phyloP scores from a whole-genome alignment of 2,113 vertebrate genomes.

The Myotis lucifugus region DNA sequence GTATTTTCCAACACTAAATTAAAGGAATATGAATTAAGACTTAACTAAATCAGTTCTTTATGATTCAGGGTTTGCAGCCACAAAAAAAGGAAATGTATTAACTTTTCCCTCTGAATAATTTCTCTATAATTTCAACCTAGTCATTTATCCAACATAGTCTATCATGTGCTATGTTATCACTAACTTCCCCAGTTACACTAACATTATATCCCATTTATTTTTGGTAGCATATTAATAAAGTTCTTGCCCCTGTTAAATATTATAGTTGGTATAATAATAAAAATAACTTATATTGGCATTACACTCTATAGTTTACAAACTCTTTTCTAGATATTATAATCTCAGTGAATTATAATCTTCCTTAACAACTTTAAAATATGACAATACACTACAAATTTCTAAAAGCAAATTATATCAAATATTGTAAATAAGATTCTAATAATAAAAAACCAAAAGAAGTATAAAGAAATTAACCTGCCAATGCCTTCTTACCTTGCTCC shows the following conservation, averaged over 20 bases:
- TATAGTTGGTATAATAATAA: conserved; percentile 52
- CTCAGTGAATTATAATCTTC: conserved; percentile 40
- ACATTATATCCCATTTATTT: not conserved
- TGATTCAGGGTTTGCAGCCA: conserved; percentile 31
- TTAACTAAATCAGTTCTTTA: conserved; percentile 41
- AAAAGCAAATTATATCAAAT: conserved; percentile 57
- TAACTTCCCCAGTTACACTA: conserved; percentile 1
- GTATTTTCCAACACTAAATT: conserved; percentile 43
- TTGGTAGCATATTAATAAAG: conserved; percentile 57
- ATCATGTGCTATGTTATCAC: not conserved
- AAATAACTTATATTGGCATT: conserved; percentile 57
- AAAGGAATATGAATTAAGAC: conserved; percentile 41
- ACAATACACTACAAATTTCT: conserved; percentile 24
- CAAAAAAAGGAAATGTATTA: conserved; percentile 44
- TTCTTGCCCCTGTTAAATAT: conserved; percentile 36
- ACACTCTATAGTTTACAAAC: conserved; percentile 23
- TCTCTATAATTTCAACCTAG: not conserved
- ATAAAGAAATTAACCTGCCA: conserved; percentile 55
- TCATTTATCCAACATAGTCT: conserved; percentile 13
- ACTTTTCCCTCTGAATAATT: conserved; percentile 46
- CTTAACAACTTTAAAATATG: conserved; percentile 50
- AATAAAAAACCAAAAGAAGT: conserved; percentile 42
- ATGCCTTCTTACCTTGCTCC: conserved; percentile 29
- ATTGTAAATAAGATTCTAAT: conserved; percentile 45
- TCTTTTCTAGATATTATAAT: conserved; percentile 45